Evolutionary conservation across 2,113 vertebrate genomes (phyloP), one percentile per base, ranked within the genome.

Genomic region (Podilymbus podiceps): DNA sequence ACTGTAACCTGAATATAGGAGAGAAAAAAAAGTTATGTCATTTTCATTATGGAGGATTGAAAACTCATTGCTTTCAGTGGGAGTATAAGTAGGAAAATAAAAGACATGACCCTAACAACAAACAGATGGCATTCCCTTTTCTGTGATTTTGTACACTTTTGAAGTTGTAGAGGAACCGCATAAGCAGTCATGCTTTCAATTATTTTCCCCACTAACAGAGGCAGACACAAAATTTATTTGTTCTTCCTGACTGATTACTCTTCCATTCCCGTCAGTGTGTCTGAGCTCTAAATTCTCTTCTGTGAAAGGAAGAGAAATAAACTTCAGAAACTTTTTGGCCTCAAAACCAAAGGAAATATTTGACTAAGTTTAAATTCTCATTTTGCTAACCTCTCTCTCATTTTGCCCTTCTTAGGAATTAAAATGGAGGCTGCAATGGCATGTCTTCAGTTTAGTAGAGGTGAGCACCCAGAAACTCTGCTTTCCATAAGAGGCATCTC

Each of bases 111-210:
- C 90, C 91, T 98, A 98, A 98, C 97, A 97, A 94, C 95, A 98
- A 98, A 98, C 98, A 98, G 98, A 98, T 98, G 97, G 97, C 93
- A 90, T 98, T 96, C 95, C 87, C 73, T 93, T 93, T 96, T 94
- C 96, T 95, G 95, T 95, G 96, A 97, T 97, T 97, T 97, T 85
- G 82, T 73, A 78, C 83, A 97, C 97, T 97, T 98, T 98, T 98
- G 97, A 98, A 98, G 97, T 98, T 97, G 93, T 93, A 94, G 85
- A 97, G 88, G 91, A 98, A 95, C 96, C 42, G 58, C 95, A 97
- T 96, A 97, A 85, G 96, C 90, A 96, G 90, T 98, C 97, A 97
- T 98, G 98, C 95, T 98, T 98, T 97, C 97, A 97, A 98, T 98
- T 98, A 98, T 97, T 98, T 98, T 94, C 92, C 90, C 85, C 90